A percentile compares a stretch with the other conserved stretches of the same genome.
phyloP scores from a whole-genome alignment of 2,888 invertebrate species.

The Drosophila colorata region DNA sequence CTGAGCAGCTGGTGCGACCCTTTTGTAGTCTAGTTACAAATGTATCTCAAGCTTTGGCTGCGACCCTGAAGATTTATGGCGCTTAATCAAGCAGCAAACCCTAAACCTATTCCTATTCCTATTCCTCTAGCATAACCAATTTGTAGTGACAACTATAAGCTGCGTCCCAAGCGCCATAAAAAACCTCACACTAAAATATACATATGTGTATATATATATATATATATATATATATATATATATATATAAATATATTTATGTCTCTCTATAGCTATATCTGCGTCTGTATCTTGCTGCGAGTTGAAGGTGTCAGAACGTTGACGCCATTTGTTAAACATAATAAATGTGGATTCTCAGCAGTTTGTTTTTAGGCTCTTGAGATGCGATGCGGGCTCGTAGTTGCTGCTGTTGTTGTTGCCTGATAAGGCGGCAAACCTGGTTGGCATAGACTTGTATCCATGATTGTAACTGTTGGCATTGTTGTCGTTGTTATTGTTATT shows the following conservation, averaged over 20 bases:
- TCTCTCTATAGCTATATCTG: slow-evolving; percentile 35
- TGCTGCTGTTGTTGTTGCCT: slow-evolving; percentile 25
- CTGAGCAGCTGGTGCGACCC: slow-evolving; percentile 52
- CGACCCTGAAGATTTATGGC: slow-evolving; percentile 72
- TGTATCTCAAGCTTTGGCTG: slow-evolving; percentile 46
- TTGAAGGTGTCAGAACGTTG: slow-evolving; percentile 57
- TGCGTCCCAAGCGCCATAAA: slow-evolving; percentile 73
- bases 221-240: slow-evolving; percentile 2
- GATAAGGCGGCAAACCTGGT: slow-evolving; percentile 41
- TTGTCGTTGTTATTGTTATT: slow-evolving; percentile 11
- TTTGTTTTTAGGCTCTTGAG: slow-evolving; percentile 53
- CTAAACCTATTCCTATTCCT: slow-evolving; percentile 19
- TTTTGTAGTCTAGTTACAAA: slow-evolving; percentile 61
- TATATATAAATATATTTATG: slow-evolving; percentile 20
- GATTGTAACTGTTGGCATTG: slow-evolving; percentile 45
- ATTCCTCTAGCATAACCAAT: slow-evolving; percentile 60
- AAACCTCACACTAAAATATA: slow-evolving; percentile 13
- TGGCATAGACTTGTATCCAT: slow-evolving; percentile 53
- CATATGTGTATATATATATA: no score
- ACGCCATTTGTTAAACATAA: slow-evolving; percentile 81
- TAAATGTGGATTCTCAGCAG: slow-evolving; percentile 71
- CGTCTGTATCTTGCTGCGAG: slow-evolving; percentile 39
- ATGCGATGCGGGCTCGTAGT: slow-evolving; percentile 49
- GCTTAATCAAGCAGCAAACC: slow-evolving; percentile 67
- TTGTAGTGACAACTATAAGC: slow-evolving; percentile 80